Conservation (phyloP, 2,888 invertebrate species). For the Phymatocera aterrima region DNA sequence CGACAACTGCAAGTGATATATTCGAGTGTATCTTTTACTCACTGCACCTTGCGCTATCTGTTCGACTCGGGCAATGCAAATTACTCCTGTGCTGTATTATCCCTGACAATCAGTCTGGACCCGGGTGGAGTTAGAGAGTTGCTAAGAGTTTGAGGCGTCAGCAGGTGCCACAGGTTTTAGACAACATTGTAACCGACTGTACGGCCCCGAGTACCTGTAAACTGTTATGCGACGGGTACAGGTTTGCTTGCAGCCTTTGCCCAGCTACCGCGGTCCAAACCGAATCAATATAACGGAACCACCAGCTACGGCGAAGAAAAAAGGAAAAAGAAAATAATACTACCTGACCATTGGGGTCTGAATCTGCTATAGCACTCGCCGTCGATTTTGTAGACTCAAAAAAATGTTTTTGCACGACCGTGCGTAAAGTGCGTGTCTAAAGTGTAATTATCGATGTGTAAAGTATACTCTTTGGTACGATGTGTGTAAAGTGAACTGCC, state of each 20-base stretch:
- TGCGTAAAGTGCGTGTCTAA: too few species aligned
- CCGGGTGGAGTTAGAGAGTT: not conserved
- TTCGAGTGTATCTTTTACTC: not conserved
- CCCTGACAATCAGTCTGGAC: too few species aligned
- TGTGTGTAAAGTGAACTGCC: too few species aligned
- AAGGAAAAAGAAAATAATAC: not conserved
- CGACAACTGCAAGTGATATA: too few species aligned
- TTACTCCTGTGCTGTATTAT: not conserved
- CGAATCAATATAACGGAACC: constrained; percentile 32
- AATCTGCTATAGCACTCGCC: too few species aligned
- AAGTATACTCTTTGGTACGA: too few species aligned
- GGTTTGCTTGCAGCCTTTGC: not conserved
- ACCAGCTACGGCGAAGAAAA: not conserved
- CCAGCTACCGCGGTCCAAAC: constrained; percentile 2
- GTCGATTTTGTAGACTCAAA: too few species aligned
- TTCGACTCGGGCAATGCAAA: not conserved
- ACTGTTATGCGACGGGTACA: not conserved
- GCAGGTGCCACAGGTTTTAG: not conserved
- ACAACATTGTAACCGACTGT: not conserved
- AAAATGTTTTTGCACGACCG: too few species aligned
- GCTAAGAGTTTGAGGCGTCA: not conserved
- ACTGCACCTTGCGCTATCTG: not conserved
- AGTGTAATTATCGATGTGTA: too few species aligned
- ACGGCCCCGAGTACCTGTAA: not conserved
- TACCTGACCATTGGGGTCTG: too few species aligned